A percentile compares a stretch with the other conserved stretches of the same genome.
Conservation (phyloP, 2,797 vertebrate species). For the Helicolenus hilgendorfi region DNA sequence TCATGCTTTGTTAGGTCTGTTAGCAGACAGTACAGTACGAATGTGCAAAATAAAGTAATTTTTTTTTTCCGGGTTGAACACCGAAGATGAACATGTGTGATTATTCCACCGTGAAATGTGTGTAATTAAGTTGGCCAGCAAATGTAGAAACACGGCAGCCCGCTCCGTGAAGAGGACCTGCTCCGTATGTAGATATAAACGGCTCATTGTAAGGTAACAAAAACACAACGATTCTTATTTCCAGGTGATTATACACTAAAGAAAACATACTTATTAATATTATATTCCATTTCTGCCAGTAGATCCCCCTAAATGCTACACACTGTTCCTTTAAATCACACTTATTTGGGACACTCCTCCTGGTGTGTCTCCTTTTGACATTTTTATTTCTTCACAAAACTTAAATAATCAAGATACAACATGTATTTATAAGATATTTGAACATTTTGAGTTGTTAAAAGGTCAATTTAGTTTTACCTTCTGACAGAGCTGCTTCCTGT, state of each 20-base stretch:
- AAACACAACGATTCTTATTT: too few species aligned
- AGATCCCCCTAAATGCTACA: background rate
- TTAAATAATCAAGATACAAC: background rate
- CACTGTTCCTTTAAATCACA: background rate
- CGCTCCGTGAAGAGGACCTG: background rate
- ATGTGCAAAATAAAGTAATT: background rate
- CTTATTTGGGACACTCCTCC: background rate
- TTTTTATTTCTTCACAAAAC: background rate
- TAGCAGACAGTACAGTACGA: background rate
- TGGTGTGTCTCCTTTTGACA: background rate
- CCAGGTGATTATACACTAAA: too few species aligned
- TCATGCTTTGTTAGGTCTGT: too few species aligned
- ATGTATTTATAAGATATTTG: background rate
- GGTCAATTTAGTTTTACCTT: background rate
- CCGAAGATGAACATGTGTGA: background rate
- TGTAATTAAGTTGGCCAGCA: background rate
- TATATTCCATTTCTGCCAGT: background rate
- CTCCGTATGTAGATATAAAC: background rate
- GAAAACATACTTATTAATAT: too few species aligned
- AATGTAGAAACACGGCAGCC: background rate
- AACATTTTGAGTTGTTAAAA: background rate
- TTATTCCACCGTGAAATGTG: background rate
- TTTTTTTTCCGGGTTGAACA: background rate
- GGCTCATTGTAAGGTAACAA: background rate
- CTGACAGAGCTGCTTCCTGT: background rate